Base-by-base conservation (phyloP, 2,888 invertebrate genomes). In the Troides helena region DNA sequence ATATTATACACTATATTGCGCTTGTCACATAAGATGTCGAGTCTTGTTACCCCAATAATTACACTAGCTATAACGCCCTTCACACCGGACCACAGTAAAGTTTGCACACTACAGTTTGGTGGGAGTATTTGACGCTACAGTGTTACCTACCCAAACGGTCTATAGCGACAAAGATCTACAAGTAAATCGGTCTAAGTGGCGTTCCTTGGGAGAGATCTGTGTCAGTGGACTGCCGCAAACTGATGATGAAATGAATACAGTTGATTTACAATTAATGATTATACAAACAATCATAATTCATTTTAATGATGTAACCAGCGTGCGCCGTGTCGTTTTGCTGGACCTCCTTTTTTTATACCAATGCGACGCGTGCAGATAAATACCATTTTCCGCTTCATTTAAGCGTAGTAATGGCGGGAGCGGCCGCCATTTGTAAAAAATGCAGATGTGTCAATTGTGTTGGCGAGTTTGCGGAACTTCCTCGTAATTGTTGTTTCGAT, bases 231-330 rank as follows among this genome's bases (percentile, higher is more conserved):
- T 30, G 30, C 30, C 30, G 30, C 30, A 30, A 30, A 30, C 30
- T 30, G 30, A 30, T 30, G 30, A 30, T 30, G 30, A 30, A 30
- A 30, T 30, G 30, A 30, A 74, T 81, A 78, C 81, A 80, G 83
- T 82, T 90, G 87, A 90, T 90, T 88, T 86, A 89, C 85, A 89
- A 89, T 90, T 90, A 90, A 90, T 89, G 83, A 87, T 82, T 83
- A 80, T 78, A 83, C 80, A 75, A 81, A 82, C 84, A 84, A 86
- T 82, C 81, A 84, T 86, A 84, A 86, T 85, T 84, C 81, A 83
- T 85, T 82, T 85, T 85, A 87, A 87, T 86, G 85, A 83, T 80
- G 68, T 74, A 74, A 74, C 79, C 77, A 74, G 77, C 81, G 77
- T 83, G 81, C 81, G 82, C 79, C 71, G 71, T 74, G 78, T 77